Conservation (phyloP, 2,888 invertebrate genomes). For the Ormia ochracea region DNA sequence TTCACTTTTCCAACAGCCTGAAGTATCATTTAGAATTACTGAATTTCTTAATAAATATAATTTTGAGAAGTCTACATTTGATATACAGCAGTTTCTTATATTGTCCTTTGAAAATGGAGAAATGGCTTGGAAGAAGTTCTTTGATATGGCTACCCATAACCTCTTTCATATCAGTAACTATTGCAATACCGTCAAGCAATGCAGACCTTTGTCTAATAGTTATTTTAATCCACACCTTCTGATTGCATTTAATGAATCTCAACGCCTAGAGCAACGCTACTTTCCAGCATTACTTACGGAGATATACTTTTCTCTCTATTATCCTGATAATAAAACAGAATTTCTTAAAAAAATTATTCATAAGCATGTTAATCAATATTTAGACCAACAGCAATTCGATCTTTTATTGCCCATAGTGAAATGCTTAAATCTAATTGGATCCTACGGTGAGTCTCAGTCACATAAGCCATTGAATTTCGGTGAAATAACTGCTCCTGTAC, state of each 20-base stretch:
- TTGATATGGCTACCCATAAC: constrained; percentile 67
- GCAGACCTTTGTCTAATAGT: constrained; percentile 65
- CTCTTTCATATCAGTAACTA: constrained; percentile 65
- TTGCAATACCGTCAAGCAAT: constrained; percentile 63
- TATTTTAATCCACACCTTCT: constrained; percentile 65
- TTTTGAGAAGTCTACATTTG: constrained; percentile 58
- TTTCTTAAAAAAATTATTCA: constrained; percentile 69
- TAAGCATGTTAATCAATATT: constrained; percentile 65
- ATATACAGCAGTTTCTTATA: constrained; percentile 66
- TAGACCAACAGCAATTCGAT: constrained; percentile 65
- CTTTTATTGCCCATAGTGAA: constrained; percentile 66
- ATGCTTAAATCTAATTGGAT: constrained; percentile 67
- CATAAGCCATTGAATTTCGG: constrained; percentile 66
- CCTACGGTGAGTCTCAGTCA: constrained; percentile 57
- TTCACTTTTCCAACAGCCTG: constrained; percentile 56
- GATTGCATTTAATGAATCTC: constrained; percentile 60
- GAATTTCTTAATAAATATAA: constrained; percentile 69
- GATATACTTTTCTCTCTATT: constrained; percentile 66
- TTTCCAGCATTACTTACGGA: constrained; percentile 67
- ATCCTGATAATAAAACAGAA: constrained; percentile 65
- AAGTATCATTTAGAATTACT: constrained; percentile 64
- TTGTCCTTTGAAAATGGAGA: constrained; percentile 69
- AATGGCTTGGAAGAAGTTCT: constrained; percentile 67
- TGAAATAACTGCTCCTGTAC: constrained; percentile 69
- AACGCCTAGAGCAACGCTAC: constrained; percentile 62